Evolutionary conservation across 2,888 invertebrate species (phyloP), one percentile per base, ranked within the genome.

Genomic region (Stomorhina lunata): DNA sequence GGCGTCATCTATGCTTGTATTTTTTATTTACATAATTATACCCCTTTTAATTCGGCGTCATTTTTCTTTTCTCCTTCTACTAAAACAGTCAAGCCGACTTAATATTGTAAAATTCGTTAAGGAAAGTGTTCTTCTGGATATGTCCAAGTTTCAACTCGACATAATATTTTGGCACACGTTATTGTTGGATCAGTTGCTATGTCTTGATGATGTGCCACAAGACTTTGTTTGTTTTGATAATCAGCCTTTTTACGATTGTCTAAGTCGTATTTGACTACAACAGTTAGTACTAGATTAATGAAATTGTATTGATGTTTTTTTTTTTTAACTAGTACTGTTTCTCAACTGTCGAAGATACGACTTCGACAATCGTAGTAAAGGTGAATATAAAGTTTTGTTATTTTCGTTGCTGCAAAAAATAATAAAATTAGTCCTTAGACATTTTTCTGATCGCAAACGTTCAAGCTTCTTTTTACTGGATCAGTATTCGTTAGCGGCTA

Each of bases 151-250:
- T 75, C 63, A 17, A 45, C 65, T 4, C 68, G 69, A 53, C 73
- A 68, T 4, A 73, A 53, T 10, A 79, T 32, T 10, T 79, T 29
- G 1, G 50, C 12, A 17, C 32, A 15, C 17, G 59, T 45, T n/a
- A 72, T 4, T 4, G 72, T 45, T 1, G 20, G 9, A 40, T 79
- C 66, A 17, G 29, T 48, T 29, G 6, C 15, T 17, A 78, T 65
- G 34, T 78, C 78, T 22, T 61, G 25, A n/a, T 37, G 15, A 43
- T 81, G 32, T 2, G 61, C 75, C 1, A 37, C 45, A 53, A 81
- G 59, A 50, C 77, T 81, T 78, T 77, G 68, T 9, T 78, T 32
- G 27, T 76, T 81, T 34, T 80, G 76, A 10, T 50, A n/a, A n/a
- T n/a, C n/a, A n/a, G n/a, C n/a, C n/a, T n/a, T n/a, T n/a, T n/a